Evolutionary conservation across 2,113 vertebrate genomes (phyloP).

Genomic region (Apeltes quadracus): DNA sequence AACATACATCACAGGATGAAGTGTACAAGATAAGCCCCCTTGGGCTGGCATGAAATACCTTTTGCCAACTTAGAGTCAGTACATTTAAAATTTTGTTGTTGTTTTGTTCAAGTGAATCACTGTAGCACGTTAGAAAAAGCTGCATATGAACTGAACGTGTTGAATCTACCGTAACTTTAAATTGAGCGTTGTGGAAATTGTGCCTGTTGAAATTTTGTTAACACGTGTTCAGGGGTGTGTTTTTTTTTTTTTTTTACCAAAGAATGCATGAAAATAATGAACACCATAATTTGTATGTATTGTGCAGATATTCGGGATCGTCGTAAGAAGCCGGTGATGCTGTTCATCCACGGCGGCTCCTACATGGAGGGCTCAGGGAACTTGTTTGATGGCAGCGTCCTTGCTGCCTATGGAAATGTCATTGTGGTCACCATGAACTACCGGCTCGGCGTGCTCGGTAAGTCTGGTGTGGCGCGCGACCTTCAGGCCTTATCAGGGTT

Average conservation of each 20-base stretch:
- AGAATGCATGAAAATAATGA: not conserved
- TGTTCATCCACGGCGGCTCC: conserved; percentile 92
- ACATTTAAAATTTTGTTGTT: conserved; percentile 23
- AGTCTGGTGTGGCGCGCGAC: conserved; percentile 48
- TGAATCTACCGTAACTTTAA: not conserved
- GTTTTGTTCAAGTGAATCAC: not conserved
- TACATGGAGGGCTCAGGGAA: conserved; percentile 94
- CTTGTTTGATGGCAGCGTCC: conserved; percentile 92
- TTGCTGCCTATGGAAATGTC: conserved; percentile 91
- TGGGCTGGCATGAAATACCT: conserved; percentile 24
- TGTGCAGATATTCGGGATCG: conserved; percentile 90
- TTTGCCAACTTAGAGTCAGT: conserved; percentile 9
- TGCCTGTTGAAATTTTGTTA: not conserved
- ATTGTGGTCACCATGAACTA: conserved; percentile 95
- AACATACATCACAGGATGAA: conserved; percentile 28
- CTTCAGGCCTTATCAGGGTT: not conserved
- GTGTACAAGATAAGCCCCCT: conserved; percentile 27
- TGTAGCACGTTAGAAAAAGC: conserved; percentile 8
- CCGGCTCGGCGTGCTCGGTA: conserved; percentile 92
- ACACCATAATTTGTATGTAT: conserved; percentile 34
- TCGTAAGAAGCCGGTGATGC: conserved; percentile 92
- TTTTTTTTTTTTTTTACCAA: not conserved
- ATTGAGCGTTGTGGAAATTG: no score
- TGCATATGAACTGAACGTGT: not conserved
- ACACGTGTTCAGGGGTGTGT: not conserved